Evolutionary conservation across 2,113 vertebrate species (phyloP).

Genomic region (Rhinolophus sinicus): DNA sequence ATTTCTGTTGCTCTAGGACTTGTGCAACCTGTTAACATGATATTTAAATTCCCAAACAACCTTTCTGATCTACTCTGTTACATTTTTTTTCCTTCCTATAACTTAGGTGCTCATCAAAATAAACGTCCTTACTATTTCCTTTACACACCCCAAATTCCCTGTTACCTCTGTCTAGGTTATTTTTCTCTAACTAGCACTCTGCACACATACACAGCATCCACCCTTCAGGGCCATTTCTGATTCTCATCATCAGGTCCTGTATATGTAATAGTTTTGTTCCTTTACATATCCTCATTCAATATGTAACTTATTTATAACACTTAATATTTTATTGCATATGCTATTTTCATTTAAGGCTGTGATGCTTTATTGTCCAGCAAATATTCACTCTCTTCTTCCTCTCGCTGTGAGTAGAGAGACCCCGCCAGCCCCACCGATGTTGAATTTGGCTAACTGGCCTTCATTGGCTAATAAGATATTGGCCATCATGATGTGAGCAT

Average conservation of each 20-base stretch:
- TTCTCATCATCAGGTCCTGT: neutral
- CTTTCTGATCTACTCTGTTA: neutral
- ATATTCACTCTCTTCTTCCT: neutral
- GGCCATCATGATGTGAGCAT: rapidly evolving
- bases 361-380: neutral
- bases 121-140: neutral
- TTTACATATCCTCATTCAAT: neutral
- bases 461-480: neutral
- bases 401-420: neutral
- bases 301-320: neutral
- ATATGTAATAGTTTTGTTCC: neutral
- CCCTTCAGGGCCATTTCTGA: neutral
- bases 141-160: neutral
- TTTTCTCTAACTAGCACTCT: neutral
- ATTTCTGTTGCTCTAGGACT: constrained; percentile 44
- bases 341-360: neutral
- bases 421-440: neutral
- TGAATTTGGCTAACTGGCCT: neutral
- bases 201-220: rapidly evolving
- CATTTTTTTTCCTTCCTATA: neutral
- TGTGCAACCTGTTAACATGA: constrained; percentile 30
- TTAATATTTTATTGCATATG: neutral
- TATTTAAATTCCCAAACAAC: constrained; percentile 42
- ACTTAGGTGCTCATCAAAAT: constrained; percentile 6
- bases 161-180: neutral